Base-by-base conservation (phyloP, 2,113 vertebrate species). In the Zosterops pallidus region DNA sequence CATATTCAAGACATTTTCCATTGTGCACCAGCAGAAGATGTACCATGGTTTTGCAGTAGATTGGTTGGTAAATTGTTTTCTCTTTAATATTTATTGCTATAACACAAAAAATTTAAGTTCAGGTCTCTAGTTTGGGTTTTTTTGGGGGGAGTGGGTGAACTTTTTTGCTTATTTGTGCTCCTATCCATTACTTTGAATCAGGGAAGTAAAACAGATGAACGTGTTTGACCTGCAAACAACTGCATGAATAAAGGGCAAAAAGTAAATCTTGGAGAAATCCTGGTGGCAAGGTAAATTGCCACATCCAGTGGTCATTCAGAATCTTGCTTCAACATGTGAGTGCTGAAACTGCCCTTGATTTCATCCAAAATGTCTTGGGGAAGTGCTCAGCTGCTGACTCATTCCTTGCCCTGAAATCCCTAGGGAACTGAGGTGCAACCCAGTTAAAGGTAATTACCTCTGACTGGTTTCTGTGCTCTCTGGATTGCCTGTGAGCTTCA, bases 41-140 rank as follows among this genome's bases (percentile, higher is more conserved):
- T 56, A 67, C 59, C 2, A 1, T 37, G n/a, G n/a, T 52, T 83
- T 92, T 77, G 33, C 71, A 90, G 63, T 59, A 88, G 94, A 88
- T 90, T 90, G 62, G 41, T 67, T 89, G 77, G 53, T 79, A 72
- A 91, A 86, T 84, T 75, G 28, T 92, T 93, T 84, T 90, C 41
- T 52, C 75, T 83, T 18, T 79, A 26, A 33, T 68, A 49, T 95
- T 89, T 57, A 75, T 59, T 69, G 44, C 41, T 81, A 1, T 39
- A 86, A 75, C 24, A 91, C 28, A 80, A 80, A 46, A 25, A 57
- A 2, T 5, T 49, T 72, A 75, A 53, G 23, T 80, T 57, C 76
- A 69, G 16, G 49, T 88, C 39, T 86, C 50, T 2, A 9, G 3
- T 21, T 28, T 49, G 9, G 29, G 8, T 10, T n/a, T 22, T 57